phyloP scores from a whole-genome alignment of 2,113 vertebrate species.

The Cebidichthys violaceus region DNA sequence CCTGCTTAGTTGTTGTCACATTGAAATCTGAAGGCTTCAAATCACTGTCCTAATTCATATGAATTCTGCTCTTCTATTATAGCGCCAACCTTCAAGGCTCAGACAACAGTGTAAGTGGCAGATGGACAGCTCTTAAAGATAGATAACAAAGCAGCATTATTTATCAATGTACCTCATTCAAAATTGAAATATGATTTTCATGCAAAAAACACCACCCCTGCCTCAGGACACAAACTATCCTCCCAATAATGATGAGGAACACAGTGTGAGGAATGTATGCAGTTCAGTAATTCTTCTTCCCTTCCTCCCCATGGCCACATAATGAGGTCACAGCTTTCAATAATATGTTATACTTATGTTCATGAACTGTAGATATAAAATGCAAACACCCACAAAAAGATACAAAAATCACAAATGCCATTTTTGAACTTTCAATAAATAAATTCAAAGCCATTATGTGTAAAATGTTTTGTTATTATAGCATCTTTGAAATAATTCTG shows the following conservation, averaged over 20 bases:
- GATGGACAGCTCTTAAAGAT: background rate
- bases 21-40: slow-evolving; percentile 10
- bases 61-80: background rate
- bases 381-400: background rate
- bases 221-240: slow-evolving; percentile 8
- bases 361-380: background rate
- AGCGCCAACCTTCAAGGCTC: background rate
- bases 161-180: slow-evolving; percentile 6
- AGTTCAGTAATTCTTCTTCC: background rate
- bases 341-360: background rate
- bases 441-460: background rate
- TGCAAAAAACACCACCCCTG: background rate
- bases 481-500: background rate
- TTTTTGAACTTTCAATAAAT: background rate
- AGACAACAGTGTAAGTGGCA: slow-evolving; percentile 8
- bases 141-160: background rate
- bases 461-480: background rate
- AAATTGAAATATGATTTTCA: slow-evolving; percentile 4
- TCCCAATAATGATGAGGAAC: background rate
- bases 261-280: background rate
- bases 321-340: slow-evolving; percentile 5
- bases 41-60: background rate
- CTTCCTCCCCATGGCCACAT: background rate
- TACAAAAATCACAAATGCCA: background rate
- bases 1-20: slow-evolving; percentile 15